A percentile compares a stretch with the other conserved stretches of the same genome.
Conservation (phyloP, 2,113 vertebrate species). For the Microcebus ravelobensis region DNA sequence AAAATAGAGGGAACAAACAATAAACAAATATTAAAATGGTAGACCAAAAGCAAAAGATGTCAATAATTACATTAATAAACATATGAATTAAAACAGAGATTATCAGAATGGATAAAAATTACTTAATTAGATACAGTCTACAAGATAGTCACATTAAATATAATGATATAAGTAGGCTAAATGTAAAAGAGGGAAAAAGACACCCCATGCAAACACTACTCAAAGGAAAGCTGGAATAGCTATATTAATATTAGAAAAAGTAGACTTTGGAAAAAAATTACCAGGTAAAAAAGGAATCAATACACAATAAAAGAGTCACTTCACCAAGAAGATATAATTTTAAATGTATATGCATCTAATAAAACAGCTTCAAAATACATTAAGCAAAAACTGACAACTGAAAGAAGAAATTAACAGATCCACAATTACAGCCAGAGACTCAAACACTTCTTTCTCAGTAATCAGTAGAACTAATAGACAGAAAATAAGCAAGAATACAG, state of each 20-base stretch:
- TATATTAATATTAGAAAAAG: slow-evolving; percentile 3
- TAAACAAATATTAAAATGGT: neutral
- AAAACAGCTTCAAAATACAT: neutral
- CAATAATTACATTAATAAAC: neutral
- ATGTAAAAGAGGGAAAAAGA: slow-evolving; percentile 39
- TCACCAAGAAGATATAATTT: neutral
- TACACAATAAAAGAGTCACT: neutral
- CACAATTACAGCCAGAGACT: neutral
- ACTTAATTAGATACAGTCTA: neutral
- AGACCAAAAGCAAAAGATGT: neutral
- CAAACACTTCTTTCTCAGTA: neutral
- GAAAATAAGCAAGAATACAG: neutral
- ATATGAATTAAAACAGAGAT: neutral
- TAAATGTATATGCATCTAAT: neutral
- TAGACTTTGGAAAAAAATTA: slow-evolving; percentile 2
- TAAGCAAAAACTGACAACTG: neutral
- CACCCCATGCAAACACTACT: neutral
- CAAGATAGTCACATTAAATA: slow-evolving; percentile 35
- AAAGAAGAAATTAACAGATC: neutral
- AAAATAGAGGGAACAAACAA: neutral
- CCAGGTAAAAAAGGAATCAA: slow-evolving; percentile 1
- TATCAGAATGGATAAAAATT: neutral
- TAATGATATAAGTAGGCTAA: slow-evolving; percentile 21
- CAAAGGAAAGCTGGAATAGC: neutral
- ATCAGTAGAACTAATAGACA: neutral